Evolutionary conservation across 2,797 vertebrate species (phyloP), one percentile per base, ranked within the genome.

Genomic region (Brachyalestes nurse): DNA sequence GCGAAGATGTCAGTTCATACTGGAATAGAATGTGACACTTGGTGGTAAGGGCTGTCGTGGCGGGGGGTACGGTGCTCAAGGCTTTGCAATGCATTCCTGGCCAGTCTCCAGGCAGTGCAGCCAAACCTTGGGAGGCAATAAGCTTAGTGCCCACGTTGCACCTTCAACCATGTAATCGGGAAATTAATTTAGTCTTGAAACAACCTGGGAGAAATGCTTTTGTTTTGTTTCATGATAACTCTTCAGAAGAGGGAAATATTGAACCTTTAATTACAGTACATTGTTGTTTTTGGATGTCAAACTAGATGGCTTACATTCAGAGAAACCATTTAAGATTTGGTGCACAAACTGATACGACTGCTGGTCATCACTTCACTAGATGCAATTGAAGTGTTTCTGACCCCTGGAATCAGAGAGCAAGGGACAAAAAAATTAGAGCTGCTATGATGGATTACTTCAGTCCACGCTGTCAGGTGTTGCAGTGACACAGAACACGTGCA

Each of bases 81-180:
- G 72, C 77, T 86, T 77, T 72, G 55, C 73, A 69, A 14, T 49
- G 49, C 72, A 69, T 80, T 28, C 38, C 53, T 87, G 86, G 85
- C 82, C 77, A 45, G 40, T 60, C 78, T 82, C 82, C 85, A 84
- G 80, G 73, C 80, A 78, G 86, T 47, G n/a, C 71, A 83, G 83
- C 85, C 81, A 85, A 85, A 53, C 83, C 65, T 17, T 6, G 49
- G 74, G 79, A 86, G 81, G 78, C 86, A 87, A 86, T 87, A 84
- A 75, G 77, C 81, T 85, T 85, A 84, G 65, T 84, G 83, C 81
- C 75, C 42, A 47, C 72, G 72, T 77, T 77, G 65, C 82, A 83
- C 73, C 79, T 80, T 75, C 61, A 79, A 70, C 77, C 77, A 84
- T 83, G 79, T 78, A 86, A 86, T 87, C 83, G 82, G 70, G 82